phyloP scores from a whole-genome alignment of 2,888 invertebrate genomes.

The Epistrophella euchroma region DNA sequence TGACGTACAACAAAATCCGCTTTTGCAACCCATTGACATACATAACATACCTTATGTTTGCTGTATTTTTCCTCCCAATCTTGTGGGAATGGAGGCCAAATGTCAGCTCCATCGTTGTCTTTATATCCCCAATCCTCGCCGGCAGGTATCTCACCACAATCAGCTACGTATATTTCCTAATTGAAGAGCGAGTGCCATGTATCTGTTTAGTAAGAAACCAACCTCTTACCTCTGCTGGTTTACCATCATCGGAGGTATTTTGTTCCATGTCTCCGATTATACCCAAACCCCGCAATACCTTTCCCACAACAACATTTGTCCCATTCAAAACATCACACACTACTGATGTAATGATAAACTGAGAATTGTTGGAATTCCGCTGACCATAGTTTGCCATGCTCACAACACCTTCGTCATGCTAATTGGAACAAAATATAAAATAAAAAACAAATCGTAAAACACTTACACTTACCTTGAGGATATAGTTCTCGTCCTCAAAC shows the following conservation, averaged over 20 bases:
- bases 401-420: slow-evolving; percentile 88
- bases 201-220: not conserved
- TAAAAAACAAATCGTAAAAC: not conserved
- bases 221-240: slow-evolving; percentile 85
- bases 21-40: not conserved
- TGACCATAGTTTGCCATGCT: slow-evolving; percentile 92
- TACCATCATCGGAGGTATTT: slow-evolving; percentile 85
- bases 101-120: slow-evolving; percentile 89
- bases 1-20: no score
- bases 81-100: slow-evolving; percentile 90
- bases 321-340: slow-evolving; percentile 91
- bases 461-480: slow-evolving; percentile 84
- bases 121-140: slow-evolving; percentile 87
- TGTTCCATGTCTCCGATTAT: slow-evolving; percentile 89
- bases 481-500: slow-evolving; percentile 96
- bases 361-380: slow-evolving; percentile 95
- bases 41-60: slow-evolving; percentile 77
- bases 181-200: slow-evolving; percentile 16
- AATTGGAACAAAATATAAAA: not conserved
- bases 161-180: slow-evolving; percentile 87
- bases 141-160: slow-evolving; percentile 89
- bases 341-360: slow-evolving; percentile 95
- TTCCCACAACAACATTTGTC: slow-evolving; percentile 92
- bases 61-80: slow-evolving; percentile 86
- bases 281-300: slow-evolving; percentile 90